phyloP scores from a whole-genome alignment of 1,140 invertebrate species.

The Capitella teleta region DNA sequence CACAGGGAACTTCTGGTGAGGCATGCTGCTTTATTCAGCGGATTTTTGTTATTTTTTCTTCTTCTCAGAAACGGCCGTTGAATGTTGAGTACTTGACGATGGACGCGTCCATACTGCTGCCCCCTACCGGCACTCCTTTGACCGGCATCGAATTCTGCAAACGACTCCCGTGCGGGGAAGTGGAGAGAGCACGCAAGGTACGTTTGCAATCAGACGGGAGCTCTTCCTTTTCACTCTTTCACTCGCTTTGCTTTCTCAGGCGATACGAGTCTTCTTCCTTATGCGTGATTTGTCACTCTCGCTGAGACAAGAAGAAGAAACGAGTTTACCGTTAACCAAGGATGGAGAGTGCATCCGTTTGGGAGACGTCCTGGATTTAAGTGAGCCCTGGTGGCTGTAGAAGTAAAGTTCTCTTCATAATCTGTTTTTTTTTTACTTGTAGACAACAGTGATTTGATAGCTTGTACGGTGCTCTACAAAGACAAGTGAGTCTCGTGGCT shows the following conservation, averaged over 20 bases:
- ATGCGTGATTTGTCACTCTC: slow-evolving; percentile 72
- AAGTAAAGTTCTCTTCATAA: slow-evolving; percentile 1
- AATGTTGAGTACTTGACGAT: slow-evolving; percentile 54
- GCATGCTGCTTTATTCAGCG: not conserved
- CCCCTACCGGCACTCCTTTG: slow-evolving; percentile 91
- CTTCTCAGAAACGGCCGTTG: slow-evolving; percentile 57
- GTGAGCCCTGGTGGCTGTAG: slow-evolving; percentile 48
- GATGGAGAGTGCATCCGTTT: slow-evolving; percentile 78
- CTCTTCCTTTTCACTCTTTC: no score
- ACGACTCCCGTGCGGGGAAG: slow-evolving; percentile 88
- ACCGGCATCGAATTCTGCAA: slow-evolving; percentile 92
- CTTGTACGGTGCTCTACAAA: slow-evolving; percentile 81
- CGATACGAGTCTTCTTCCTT: slow-evolving; percentile 89
- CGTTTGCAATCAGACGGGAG: no score
- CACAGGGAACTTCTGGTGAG: slow-evolving; percentile 66
- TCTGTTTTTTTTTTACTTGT: slow-evolving; percentile 25
- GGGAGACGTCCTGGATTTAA: slow-evolving; percentile 82
- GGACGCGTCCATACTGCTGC: slow-evolving; percentile 90
- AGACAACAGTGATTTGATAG: slow-evolving; percentile 96
- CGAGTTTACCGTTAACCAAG: slow-evolving; percentile 81
- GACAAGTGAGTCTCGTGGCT: slow-evolving; percentile 64
- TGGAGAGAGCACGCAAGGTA: slow-evolving; percentile 75
- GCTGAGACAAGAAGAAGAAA: slow-evolving; percentile 70
- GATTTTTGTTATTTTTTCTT: not conserved
- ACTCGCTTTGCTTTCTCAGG: slow-evolving; percentile 41